A percentile compares a stretch with the other conserved stretches of the same genome.
Conservation (phyloP, 2,888 invertebrate species). For the Arenicola marina region DNA sequence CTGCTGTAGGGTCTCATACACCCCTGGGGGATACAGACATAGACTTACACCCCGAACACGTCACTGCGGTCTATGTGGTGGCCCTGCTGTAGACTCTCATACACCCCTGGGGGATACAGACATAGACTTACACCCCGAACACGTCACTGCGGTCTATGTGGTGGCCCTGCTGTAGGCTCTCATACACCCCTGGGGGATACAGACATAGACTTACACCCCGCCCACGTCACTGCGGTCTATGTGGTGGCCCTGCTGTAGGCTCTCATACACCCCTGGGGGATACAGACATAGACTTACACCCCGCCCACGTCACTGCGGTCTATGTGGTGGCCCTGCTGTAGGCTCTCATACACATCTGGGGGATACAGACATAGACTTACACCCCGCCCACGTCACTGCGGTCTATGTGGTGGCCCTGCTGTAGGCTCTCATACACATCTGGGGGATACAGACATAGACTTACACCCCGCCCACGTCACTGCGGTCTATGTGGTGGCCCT, state of each 20-base stretch:
- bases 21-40: too few relatives aligned
- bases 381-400: slow-evolving; percentile 70
- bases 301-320: slow-evolving; percentile 71
- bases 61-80: slow-evolving; percentile 68
- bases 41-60: too few relatives aligned
- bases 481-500: slow-evolving; percentile 66
- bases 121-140: too few relatives aligned
- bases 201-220: too few relatives aligned
- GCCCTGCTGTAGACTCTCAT: slow-evolving; percentile 68
- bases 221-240: slow-evolving; percentile 71
- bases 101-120: too few relatives aligned
- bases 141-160: slow-evolving; percentile 70
- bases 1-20: slow-evolving; percentile 67
- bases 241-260: slow-evolving; percentile 67
- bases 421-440: slow-evolving; percentile 67
- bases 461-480: slow-evolving; percentile 71
- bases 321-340: slow-evolving; percentile 68
- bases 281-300: too few relatives aligned
- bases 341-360: slow-evolving; percentile 65
- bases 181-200: slow-evolving; percentile 60
- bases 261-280: slow-evolving; percentile 63
- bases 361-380: too few relatives aligned
- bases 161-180: slow-evolving; percentile 68
- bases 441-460: too few relatives aligned
- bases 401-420: slow-evolving; percentile 67